phyloP scores from a whole-genome alignment of 2,888 invertebrate species.

The Acheta domesticus region DNA sequence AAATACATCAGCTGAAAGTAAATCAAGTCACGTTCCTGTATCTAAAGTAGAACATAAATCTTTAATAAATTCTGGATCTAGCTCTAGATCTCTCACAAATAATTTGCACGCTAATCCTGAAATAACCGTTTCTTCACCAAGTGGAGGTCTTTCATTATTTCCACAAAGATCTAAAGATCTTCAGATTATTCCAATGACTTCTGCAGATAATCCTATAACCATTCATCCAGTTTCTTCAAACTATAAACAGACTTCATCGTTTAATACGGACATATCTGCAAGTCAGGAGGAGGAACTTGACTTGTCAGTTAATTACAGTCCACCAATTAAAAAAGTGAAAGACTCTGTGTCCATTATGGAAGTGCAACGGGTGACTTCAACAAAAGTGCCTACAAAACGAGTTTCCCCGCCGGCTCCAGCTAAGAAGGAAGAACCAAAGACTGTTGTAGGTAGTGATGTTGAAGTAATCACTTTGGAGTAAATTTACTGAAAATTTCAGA shows the following conservation, averaged over 20 bases:
- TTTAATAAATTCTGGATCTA: neutral
- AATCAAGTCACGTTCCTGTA: neutral
- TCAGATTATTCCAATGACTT: slow-evolving; percentile 24
- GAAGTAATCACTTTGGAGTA: slow-evolving; percentile 37
- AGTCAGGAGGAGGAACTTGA: slow-evolving; percentile 20
- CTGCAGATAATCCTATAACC: slow-evolving; percentile 21
- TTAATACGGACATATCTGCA: neutral
- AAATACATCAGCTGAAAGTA: neutral
- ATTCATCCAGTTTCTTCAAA: neutral
- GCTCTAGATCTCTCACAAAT: too few species aligned
- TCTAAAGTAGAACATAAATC: neutral
- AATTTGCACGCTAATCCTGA: neutral
- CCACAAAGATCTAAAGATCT: neutral
- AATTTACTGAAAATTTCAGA: neutral
- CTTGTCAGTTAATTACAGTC: neutral
- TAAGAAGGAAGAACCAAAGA: slow-evolving; percentile 26
- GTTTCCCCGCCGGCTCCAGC: neutral
- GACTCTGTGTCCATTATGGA: slow-evolving; percentile 31
- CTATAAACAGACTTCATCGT: neutral
- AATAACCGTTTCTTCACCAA: neutral
- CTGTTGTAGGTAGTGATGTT: slow-evolving; percentile 26
- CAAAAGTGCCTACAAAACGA: neutral
- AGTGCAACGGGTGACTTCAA: slow-evolving; percentile 22
- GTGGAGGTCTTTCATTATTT: neutral
- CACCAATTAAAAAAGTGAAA: slow-evolving; percentile 26